A percentile compares a stretch with the other conserved stretches of the same genome.
Conservation (phyloP, 2,888 invertebrate species). For the Rhingia campestris region DNA sequence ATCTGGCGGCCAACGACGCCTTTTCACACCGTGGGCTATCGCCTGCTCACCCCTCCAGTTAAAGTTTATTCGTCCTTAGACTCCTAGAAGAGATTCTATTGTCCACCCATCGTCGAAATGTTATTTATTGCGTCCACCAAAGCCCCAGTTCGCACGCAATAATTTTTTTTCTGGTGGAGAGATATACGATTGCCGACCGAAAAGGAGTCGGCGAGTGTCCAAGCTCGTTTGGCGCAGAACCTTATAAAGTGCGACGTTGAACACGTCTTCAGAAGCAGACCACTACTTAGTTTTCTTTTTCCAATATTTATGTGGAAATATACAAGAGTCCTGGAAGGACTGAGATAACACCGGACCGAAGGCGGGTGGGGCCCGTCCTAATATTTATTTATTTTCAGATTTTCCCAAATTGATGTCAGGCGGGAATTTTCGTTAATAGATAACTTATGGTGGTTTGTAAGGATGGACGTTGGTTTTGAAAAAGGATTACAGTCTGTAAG, state of each 20-base stretch:
- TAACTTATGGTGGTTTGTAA: constrained; percentile 10
- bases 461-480: not conserved
- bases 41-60: not conserved
- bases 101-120: constrained; percentile 35
- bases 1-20: constrained; percentile 75
- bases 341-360: constrained; percentile 46
- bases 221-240: constrained; percentile 39
- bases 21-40: constrained; percentile 40
- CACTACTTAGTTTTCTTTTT: constrained; percentile 18
- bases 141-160: constrained; percentile 70
- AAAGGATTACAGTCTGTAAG: not conserved
- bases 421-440: constrained; percentile 53
- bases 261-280: constrained; percentile 51
- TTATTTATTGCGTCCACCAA: constrained; percentile 68
- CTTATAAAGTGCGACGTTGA: constrained; percentile 49
- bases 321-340: constrained; percentile 31
- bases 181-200: constrained; percentile 36
- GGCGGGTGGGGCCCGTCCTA: constrained; percentile 47
- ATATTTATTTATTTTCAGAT: constrained; percentile 73
- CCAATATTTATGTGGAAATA: constrained; percentile 50
- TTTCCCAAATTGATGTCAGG: constrained; percentile 62
- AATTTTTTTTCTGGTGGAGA: constrained; percentile 72
- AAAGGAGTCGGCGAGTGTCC: constrained; percentile 42
- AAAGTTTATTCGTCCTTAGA: constrained; percentile 25
- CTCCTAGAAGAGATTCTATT: constrained; percentile 14